Percentiles rank a stretch among this genome's conserved stretches.
phyloP scores from a whole-genome alignment of 2,888 invertebrate species.

The Cepaea hortensis region DNA sequence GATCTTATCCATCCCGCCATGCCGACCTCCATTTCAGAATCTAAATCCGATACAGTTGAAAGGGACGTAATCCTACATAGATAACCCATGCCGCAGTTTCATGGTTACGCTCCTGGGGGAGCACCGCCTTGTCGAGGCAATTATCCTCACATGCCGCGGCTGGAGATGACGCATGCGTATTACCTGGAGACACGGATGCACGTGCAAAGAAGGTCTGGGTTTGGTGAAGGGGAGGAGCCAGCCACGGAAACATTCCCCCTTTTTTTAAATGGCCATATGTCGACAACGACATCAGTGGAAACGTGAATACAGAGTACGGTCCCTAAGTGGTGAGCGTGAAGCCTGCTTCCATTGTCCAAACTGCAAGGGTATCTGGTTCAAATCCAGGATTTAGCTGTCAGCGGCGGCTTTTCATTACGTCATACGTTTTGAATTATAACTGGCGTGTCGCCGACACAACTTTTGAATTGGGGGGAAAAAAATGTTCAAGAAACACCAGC shows the following conservation, averaged over 20 bases:
- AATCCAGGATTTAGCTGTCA: slow-evolving; percentile 1
- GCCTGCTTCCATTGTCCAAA: neutral
- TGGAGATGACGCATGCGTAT: slow-evolving; percentile 13
- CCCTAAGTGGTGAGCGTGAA: neutral
- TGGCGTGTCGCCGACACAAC: neutral
- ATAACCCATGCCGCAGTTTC: too few relatives aligned
- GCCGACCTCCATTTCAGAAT: too few relatives aligned
- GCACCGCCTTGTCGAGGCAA: slow-evolving; percentile 40
- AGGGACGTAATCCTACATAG: too few relatives aligned
- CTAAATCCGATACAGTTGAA: too few relatives aligned
- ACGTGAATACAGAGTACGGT: neutral
- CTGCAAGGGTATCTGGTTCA: slow-evolving; percentile 20
- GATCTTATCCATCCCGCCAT: too few relatives aligned
- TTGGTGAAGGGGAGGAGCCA: neutral
- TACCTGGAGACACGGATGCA: slow-evolving; percentile 30
- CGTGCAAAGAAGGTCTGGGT: neutral
- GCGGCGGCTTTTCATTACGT: slow-evolving; percentile 9
- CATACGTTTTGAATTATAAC: neutral
- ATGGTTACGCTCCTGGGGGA: slow-evolving; percentile 22
- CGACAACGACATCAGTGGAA: neutral
- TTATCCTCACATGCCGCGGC: slow-evolving; percentile 20
- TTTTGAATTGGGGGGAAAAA: neutral
- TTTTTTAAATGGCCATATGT: slow-evolving; percentile 18
- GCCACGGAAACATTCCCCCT: slow-evolving; percentile 12
- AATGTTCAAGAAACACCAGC: neutral